Conservation (phyloP, 2,888 invertebrate genomes). For the Zaprionus bogoriensis region DNA sequence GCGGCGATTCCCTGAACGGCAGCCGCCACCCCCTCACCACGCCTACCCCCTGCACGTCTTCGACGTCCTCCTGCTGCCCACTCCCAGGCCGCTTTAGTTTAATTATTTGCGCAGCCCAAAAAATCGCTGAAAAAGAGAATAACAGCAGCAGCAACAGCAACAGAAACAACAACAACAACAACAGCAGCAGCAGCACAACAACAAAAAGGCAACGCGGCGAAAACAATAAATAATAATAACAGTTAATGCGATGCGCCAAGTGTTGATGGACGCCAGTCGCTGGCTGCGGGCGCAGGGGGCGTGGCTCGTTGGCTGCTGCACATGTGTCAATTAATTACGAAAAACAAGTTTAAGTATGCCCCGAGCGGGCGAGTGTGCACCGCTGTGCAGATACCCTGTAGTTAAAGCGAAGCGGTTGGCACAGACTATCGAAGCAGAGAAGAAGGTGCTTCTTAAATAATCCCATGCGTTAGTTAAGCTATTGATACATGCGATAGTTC, state of each 20-base stretch:
- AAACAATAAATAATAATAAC: conserved; percentile 62
- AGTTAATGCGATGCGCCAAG: conserved; percentile 60
- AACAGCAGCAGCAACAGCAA: neutral
- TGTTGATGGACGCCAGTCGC: conserved; percentile 41
- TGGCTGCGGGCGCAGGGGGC: conserved; percentile 12
- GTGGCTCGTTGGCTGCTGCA: conserved; percentile 36
- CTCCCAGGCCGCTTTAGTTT: conserved; percentile 63
- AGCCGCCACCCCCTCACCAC: neutral
- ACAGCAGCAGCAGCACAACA: neutral
- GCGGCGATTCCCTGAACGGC: conserved; percentile 60
- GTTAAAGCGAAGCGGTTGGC: neutral
- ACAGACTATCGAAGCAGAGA: neutral
- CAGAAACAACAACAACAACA: neutral
- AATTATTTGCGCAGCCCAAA: conserved; percentile 57
- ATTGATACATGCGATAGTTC: neutral
- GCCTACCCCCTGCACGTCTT: neutral
- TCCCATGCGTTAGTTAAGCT: too few relatives aligned
- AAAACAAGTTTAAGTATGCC: conserved; percentile 20
- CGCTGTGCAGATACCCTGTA: conserved; percentile 15
- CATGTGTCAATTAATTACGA: conserved; percentile 73
- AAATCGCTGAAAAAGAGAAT: conserved; percentile 5
- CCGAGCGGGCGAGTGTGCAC: neutral
- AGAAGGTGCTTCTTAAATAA: too few relatives aligned
- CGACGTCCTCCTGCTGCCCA: neutral
- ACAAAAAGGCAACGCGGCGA: conserved; percentile 20